Evolutionary conservation across 2,113 vertebrate species (phyloP).

Genomic region (Fulmarus glacialis): DNA sequence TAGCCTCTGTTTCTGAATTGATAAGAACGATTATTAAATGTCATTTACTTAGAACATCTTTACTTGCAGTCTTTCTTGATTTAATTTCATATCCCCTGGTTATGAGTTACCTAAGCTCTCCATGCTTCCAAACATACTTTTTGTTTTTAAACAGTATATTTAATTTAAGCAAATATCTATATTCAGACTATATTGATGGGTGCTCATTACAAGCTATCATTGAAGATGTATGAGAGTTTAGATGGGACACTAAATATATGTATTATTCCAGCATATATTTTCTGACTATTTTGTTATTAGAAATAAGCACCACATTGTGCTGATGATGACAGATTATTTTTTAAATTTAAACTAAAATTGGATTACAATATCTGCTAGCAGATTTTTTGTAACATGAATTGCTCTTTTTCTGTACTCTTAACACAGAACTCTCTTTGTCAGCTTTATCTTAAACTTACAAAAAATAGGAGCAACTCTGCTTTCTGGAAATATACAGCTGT

Average conservation of each 20-base stretch:
- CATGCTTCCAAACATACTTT: neutral
- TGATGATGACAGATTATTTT: neutral
- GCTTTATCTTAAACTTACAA: neutral
- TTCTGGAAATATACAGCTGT: neutral
- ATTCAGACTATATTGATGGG: neutral
- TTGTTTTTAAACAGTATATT: neutral
- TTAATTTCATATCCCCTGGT: neutral
- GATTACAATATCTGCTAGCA: neutral
- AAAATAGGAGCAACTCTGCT: neutral
- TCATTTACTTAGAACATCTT: neutral
- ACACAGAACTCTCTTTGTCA: neutral
- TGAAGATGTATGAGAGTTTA: neutral
- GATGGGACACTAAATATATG: neutral
- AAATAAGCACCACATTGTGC: neutral
- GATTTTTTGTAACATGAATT: neutral
- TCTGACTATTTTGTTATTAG: neutral
- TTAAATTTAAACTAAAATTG: neutral
- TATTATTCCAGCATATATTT: neutral
- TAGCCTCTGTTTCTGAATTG: neutral
- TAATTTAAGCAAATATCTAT: neutral
- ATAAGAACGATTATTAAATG: neutral
- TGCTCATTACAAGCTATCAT: neutral
- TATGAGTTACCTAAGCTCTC: neutral
- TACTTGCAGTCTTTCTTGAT: neutral
- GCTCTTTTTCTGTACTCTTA: neutral